A percentile compares a stretch with the other conserved stretches of the same genome.
Conservation (phyloP, 2,888 invertebrate species). For the Lottia gigantea region DNA sequence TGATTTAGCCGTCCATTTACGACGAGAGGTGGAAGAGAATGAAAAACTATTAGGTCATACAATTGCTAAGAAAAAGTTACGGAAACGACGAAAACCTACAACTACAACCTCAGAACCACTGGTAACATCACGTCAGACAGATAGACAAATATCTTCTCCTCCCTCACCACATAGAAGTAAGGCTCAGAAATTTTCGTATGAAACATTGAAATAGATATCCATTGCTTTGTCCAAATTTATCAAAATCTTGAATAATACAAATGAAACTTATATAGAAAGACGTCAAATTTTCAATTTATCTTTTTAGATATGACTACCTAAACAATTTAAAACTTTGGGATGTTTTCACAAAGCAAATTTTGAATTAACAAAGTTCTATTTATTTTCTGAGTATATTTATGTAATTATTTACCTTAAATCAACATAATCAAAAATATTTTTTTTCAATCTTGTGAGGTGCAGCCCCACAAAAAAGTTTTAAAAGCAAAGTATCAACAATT, state of each 20-base stretch:
- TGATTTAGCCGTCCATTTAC: slow-evolving; percentile 35
- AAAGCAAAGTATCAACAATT: no score
- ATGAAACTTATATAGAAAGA: no score
- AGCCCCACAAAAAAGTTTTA: no score
- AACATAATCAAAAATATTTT: no score
- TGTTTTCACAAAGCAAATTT: no score
- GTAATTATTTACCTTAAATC: no score
- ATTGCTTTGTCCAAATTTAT: background rate
- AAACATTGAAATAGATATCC: background rate
- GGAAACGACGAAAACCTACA: slow-evolving; percentile 30
- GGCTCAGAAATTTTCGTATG: slow-evolving; percentile 14
- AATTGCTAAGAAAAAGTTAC: slow-evolving; percentile 37
- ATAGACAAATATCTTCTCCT: slow-evolving; percentile 33
- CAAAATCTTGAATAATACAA: background rate
- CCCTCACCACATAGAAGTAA: slow-evolving; percentile 49
- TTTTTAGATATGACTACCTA: no score
- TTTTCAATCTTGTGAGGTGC: no score
- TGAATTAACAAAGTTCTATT: no score
- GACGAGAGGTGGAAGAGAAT: slow-evolving; percentile 35
- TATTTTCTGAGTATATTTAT: no score
- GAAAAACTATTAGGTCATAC: slow-evolving; percentile 15
- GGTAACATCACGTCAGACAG: slow-evolving; percentile 22
- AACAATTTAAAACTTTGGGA: no score
- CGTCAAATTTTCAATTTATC: no score
- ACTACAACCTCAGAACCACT: slow-evolving; percentile 25